These are phyloP conservation scores for Psammodynastes pulverulentus DNA, from an alignment of 2,113 vertebrate species.

Conservation along the genomic window DNA sequence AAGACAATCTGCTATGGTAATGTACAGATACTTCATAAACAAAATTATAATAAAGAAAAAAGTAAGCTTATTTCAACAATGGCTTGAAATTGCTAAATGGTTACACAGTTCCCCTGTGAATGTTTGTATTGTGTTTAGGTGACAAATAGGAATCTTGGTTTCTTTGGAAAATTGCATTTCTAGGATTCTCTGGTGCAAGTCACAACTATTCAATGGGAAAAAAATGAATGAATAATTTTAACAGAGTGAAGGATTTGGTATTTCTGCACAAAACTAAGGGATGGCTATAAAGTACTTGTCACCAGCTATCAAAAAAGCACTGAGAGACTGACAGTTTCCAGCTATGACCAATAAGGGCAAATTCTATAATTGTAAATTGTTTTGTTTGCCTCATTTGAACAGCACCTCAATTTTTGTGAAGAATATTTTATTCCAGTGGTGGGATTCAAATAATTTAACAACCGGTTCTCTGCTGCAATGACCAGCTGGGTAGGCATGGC, in stretches of 20 bases:
- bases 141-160: neutral
- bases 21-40: slow-evolving; percentile 37
- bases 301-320: neutral
- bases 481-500: too few relatives aligned
- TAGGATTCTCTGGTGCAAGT: neutral
- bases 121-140: neutral
- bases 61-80: neutral
- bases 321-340: neutral
- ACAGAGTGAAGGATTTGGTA: neutral
- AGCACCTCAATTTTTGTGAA: neutral
- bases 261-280: neutral
- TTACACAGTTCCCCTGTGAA: neutral
- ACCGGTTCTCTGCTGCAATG: too few relatives aligned
- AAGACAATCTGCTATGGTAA: slow-evolving; percentile 66
- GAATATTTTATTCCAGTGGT: neutral
- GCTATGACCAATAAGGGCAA: neutral
- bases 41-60: neutral
- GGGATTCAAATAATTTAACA: too few relatives aligned
- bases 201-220: neutral
- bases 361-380: neutral
- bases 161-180: neutral
- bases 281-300: neutral
- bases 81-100: neutral
- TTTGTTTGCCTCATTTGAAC: neutral
- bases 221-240: neutral